Percentiles rank a stretch among this genome's conserved stretches.
Conservation (phyloP, 53 echinoderm and acorn worm species). For the Echinarachnius parma region DNA sequence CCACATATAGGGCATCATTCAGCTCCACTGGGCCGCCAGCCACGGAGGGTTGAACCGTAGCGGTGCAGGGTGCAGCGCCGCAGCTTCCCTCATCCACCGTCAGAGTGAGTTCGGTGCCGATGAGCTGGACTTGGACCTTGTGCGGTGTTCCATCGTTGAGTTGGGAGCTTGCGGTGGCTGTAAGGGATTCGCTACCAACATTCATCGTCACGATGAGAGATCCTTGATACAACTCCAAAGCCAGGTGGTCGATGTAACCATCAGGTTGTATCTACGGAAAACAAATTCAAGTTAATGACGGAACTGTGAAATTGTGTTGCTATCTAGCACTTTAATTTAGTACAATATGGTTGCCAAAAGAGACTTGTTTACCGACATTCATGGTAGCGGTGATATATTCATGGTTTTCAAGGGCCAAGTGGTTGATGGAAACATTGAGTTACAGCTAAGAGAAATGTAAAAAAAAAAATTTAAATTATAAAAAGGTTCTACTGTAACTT, state of each 20-base stretch:
- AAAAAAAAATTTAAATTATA: too few relatives aligned
- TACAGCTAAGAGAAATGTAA: too few relatives aligned
- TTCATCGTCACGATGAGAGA: constrained; percentile 62
- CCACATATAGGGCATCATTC: constrained; percentile 72
- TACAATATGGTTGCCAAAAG: too few relatives aligned
- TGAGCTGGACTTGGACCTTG: constrained; percentile 59
- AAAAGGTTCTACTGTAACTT: too few relatives aligned
- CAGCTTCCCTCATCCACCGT: constrained; percentile 81
- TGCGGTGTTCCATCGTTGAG: constrained; percentile 74
- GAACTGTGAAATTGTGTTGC: too few relatives aligned
- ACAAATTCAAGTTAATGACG: too few relatives aligned
- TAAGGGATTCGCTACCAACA: constrained; percentile 65
- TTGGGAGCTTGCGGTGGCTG: constrained; percentile 37
- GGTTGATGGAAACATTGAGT: too few relatives aligned
- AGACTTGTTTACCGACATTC: too few relatives aligned
- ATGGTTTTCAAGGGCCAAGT: too few relatives aligned
- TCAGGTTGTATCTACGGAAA: constrained; percentile 62
- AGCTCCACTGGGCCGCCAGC: constrained; percentile 68
- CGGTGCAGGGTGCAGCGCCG: constrained; percentile 47
- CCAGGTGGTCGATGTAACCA: constrained; percentile 82
- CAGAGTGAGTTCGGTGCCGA: constrained; percentile 43
- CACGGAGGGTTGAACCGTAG: constrained; percentile 44
- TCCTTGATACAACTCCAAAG: constrained; percentile 67
- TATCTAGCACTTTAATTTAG: too few relatives aligned
- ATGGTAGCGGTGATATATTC: too few relatives aligned